Evolutionary conservation across 2,888 invertebrate genomes (phyloP), one percentile per base, ranked within the genome.

Genomic region (Scelioninae gen. 1): DNA sequence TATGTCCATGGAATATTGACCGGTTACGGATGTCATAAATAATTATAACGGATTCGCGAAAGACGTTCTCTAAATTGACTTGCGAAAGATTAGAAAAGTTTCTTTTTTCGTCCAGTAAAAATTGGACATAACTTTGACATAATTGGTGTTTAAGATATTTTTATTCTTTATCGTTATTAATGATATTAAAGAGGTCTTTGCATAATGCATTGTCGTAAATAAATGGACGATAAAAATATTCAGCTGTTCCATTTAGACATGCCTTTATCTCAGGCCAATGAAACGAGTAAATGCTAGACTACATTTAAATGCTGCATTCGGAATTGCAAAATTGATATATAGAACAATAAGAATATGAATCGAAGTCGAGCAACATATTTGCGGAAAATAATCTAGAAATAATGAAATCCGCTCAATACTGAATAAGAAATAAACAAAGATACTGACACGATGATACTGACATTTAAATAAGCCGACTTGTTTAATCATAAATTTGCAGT

Each of bases 401-500:
- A 66, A 76, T 60, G 43, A 43, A 43, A 63, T 74, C 40, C 51
- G 43, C 15, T 32, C 47, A 31, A 34, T 34, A 51, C 49, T 31
- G 49, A 60, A 72, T 62, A 72, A 68, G 76, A 51, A 76, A 68
- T 60, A 76, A 76, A 76, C 66, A 68, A 68, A 66, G 4, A 51
- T 56, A 60, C 43, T 49, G 45, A n/a, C 63, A 56, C 66, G 66
- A 40, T 49, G 38, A 40, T 40, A 66, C 66, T 60, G 68, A 68
- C 66, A 76, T 76, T 75, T 76, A 68, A 75, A 60, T 76, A 60
- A 76, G 60, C 76, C 11, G 51, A 0, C 76, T 51, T 23, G 60
- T 58, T 65, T 68, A 60, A 60, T 76, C 68, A 66, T 76, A 68
- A 76, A 76, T 68, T 66, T 49, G 40, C 47, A 29, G 51, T 38